Evolutionary conservation across 2,797 vertebrate genomes (phyloP).

Genomic region (Sebastes kiyomatsui): DNA sequence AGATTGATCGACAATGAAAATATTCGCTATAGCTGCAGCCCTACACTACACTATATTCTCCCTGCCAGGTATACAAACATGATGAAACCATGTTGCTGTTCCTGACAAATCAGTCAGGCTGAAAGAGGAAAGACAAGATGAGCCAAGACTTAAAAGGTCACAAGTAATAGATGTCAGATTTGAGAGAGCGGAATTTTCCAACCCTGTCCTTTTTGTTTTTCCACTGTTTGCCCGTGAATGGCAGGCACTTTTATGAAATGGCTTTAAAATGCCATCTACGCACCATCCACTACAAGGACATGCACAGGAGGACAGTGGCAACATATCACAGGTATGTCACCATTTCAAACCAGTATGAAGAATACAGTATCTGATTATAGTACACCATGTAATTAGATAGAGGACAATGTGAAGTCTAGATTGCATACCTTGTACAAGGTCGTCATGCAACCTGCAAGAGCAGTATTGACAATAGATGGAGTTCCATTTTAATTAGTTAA

Average conservation of each 20-base stretch:
- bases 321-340: conserved; percentile 1
- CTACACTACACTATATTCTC: not conserved
- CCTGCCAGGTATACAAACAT: conserved; percentile 25
- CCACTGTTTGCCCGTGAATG: not conserved
- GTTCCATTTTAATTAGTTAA: conserved; percentile 18
- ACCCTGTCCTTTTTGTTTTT: conserved; percentile 20
- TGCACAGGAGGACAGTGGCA: not conserved
- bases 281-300: not conserved
- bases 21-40: too few relatives aligned
- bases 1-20: too few relatives aligned
- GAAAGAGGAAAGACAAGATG: conserved; percentile 60
- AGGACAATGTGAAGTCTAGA: not conserved
- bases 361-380: not conserved
- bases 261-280: conserved; percentile 19
- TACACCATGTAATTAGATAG: not conserved
- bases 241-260: conserved; percentile 12
- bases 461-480: not conserved
- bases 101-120: conserved; percentile 60
- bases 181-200: conserved; percentile 46
- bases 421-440: not conserved
- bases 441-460: not conserved
- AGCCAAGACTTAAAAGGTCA: conserved; percentile 66
- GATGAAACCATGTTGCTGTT: conserved; percentile 40
- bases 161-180: conserved; percentile 67
- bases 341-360: not conserved